Conservation (phyloP, 1,140 invertebrate species). For the Papilio aristodemus region DNA sequence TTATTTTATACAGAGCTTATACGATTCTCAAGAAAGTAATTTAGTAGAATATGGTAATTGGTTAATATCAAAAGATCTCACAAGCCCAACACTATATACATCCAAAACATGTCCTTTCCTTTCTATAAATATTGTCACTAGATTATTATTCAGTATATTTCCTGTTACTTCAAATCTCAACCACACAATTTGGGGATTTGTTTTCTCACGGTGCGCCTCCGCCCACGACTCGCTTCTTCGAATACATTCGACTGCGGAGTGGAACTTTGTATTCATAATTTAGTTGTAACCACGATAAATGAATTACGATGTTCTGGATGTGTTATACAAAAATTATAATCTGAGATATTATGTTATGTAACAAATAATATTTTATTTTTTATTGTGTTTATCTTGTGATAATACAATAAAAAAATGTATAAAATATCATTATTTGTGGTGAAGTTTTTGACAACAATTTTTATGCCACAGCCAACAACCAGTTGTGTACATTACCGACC, state of each 20-base stretch:
- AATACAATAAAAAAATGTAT: no score
- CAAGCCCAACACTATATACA: no score
- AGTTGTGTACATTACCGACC: no score
- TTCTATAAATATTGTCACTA: conserved; percentile 3
- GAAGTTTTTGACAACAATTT: no score
- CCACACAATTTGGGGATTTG: conserved; percentile 56
- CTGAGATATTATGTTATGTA: not conserved
- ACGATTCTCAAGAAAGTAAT: no score
- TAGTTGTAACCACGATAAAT: conserved; percentile 53
- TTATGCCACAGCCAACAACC: no score
- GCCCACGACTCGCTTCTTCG: conserved; percentile 65
- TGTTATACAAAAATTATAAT: conserved; percentile 8
- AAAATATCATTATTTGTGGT: no score
- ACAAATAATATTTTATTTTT: no score
- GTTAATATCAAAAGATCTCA: no score
- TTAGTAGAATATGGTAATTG: no score
- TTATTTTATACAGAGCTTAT: no score
- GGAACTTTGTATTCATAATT: conserved; percentile 64
- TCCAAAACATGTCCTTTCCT: not conserved
- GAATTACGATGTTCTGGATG: conserved; percentile 35
- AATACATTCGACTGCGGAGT: conserved; percentile 66
- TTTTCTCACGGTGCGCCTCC: conserved; percentile 70
- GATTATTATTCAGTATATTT: conserved; percentile 29
- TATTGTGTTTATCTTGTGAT: no score
- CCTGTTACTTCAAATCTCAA: conserved; percentile 44